phyloP scores from a whole-genome alignment of 2,113 vertebrate species.

The Strigops habroptila region DNA sequence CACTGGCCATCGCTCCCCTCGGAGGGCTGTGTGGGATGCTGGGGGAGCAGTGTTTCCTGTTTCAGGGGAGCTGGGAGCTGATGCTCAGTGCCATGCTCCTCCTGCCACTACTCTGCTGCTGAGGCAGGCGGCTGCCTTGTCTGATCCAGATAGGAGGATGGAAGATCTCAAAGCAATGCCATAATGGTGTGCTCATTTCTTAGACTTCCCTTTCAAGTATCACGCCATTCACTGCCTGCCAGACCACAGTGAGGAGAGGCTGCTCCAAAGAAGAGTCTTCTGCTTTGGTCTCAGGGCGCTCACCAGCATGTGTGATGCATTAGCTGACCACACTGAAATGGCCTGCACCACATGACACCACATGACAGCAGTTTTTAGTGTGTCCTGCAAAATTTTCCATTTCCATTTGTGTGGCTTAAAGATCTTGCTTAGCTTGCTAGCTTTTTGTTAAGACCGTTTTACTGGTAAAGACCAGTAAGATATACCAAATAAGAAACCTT shows the following conservation, averaged over 20 bases:
- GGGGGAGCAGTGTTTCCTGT: accelerated
- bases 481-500: background rate
- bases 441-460: background rate
- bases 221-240: background rate
- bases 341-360: constrained; percentile 24
- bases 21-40: background rate
- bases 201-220: constrained; percentile 14
- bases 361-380: background rate
- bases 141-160: background rate
- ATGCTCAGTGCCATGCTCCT: accelerated
- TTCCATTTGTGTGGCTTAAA: background rate
- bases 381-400: background rate
- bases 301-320: constrained; percentile 26
- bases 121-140: accelerated
- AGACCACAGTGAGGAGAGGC: constrained; percentile 15
- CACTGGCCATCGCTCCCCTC: accelerated
- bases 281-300: background rate
- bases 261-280: constrained; percentile 19
- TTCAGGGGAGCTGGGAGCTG: background rate
- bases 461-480: background rate
- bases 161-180: background rate
- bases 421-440: constrained; percentile 44
- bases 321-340: constrained; percentile 55
- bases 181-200: background rate
- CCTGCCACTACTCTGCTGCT: background rate